These are phyloP conservation scores for Anagrus nilaparvatae DNA, from an alignment of 1,140 invertebrate genomes.

Conservation along the genomic window DNA sequence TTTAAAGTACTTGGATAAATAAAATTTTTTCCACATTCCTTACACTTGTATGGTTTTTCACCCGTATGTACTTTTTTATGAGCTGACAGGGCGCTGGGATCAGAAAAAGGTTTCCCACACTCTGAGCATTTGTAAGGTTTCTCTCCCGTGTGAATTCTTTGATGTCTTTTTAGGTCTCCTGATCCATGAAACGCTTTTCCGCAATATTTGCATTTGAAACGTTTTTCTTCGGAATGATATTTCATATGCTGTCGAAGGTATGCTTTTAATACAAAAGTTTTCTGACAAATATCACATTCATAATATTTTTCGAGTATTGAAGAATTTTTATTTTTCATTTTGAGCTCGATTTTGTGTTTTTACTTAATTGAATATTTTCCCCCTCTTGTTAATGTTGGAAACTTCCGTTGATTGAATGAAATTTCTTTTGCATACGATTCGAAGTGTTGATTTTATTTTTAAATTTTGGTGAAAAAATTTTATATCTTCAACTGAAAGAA, in stretches of 20 bases:
- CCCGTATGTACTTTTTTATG: constrained; percentile 28
- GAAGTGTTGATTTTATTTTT: too few relatives aligned
- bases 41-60: constrained; percentile 37
- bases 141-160: constrained; percentile 49
- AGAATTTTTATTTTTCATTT: too few relatives aligned
- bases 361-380: too few relatives aligned
- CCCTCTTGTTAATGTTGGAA: too few relatives aligned
- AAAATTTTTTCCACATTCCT: constrained; percentile 29
- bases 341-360: too few relatives aligned
- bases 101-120: constrained; percentile 46
- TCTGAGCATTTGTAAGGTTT: constrained; percentile 66
- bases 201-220: constrained; percentile 27
- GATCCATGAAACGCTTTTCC: constrained; percentile 33
- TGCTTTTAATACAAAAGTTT: too few relatives aligned
- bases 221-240: constrained; percentile 32
- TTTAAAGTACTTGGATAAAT: constrained; percentile 51
- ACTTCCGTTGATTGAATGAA: too few relatives aligned
- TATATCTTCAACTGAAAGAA: too few relatives aligned
- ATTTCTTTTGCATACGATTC: too few relatives aligned
- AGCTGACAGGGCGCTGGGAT: constrained; percentile 25
- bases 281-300: too few relatives aligned
- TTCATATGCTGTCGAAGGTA: constrained; percentile 26
- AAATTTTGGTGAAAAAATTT: too few relatives aligned
- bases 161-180: constrained; percentile 28
- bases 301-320: too few relatives aligned